A percentile compares a stretch with the other conserved stretches of the same genome.
Evolutionary conservation across 1,140 invertebrate species (phyloP).

Genomic region (Zophobas morio): DNA sequence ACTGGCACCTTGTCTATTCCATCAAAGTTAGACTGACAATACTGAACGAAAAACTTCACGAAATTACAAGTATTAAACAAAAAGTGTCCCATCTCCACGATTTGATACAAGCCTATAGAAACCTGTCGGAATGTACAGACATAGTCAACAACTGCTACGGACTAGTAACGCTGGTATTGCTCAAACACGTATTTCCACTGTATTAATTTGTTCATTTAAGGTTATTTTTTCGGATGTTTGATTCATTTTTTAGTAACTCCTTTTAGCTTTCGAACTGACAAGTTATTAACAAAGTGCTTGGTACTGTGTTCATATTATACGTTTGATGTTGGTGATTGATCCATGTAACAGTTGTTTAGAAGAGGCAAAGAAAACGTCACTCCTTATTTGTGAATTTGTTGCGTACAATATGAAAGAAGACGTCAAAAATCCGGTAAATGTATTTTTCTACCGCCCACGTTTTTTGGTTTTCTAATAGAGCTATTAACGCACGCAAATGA

Average conservation of each 20-base stretch:
- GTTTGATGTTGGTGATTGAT: too few species aligned
- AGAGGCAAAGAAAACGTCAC: too few species aligned
- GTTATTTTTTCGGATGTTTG: slow-evolving; percentile 20
- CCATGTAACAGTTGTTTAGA: too few species aligned
- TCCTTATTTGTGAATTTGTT: too few species aligned
- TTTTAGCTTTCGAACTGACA: not conserved
- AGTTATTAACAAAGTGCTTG: slow-evolving; percentile 1
- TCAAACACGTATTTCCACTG: not conserved
- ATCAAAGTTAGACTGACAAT: slow-evolving; percentile 10
- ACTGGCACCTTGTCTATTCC: slow-evolving; percentile 18
- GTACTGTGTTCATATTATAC: not conserved
- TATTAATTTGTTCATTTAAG: not conserved
- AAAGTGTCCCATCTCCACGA: not conserved
- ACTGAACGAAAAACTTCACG: not conserved
- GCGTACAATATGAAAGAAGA: too few species aligned
- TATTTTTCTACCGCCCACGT: not conserved
- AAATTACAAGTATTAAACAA: not conserved
- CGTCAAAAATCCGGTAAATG: too few species aligned
- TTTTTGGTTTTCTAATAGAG: too few species aligned
- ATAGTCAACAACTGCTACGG: slow-evolving; percentile 19
- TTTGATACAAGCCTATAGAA: slow-evolving; percentile 16
- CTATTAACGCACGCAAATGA: too few species aligned
- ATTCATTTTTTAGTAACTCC: slow-evolving; percentile 32
- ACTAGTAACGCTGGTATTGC: slow-evolving; percentile 14
- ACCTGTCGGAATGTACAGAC: slow-evolving; percentile 4